Evolutionary conservation across 2,888 invertebrate species (phyloP), one percentile per base, ranked within the genome.

Genomic region (Ellobium chinense): DNA sequence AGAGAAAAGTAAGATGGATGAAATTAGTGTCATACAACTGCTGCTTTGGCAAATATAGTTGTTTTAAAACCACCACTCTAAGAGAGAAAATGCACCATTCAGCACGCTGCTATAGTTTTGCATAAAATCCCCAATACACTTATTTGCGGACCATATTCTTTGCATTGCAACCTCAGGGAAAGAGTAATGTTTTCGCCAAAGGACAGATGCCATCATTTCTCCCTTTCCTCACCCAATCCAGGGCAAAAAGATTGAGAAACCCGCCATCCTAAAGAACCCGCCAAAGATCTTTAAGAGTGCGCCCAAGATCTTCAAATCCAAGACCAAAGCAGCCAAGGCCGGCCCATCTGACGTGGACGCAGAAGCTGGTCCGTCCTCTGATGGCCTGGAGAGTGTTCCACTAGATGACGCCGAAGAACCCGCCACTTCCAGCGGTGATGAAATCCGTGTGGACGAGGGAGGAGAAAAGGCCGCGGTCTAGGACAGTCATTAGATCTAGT

Each of bases 211-310:
- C n/a, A n/a, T n/a, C n/a, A n/a, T n/a, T n/a, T n/a, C n/a, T n/a
- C n/a, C n/a, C n/a, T n/a, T n/a, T n/a, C n/a, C n/a, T n/a, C n/a
- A n/a, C n/a, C n/a, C n/a, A n/a, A n/a, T n/a, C n/a, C 73, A 83
- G 83, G 83, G 83, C 72, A 83, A 83, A 68, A 80, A 80, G 76
- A 76, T 83, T 60, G 81, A 83, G 69, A 78, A 39, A 63, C 82
- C 82, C 46, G n/a, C 7, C 4, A 58, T 58, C n/a, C 58, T 58
- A 5, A 58, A 58, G 24, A 14, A 58, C 24, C 58, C 58, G 24
- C 72, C 72, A 3, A 81, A 81, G 66, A 69, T 83, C 54, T 72
- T 83, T 69, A 81, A 78, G 68, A 75, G 72, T 54, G 56, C 66
- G 34, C 73, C 79, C 46, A 83, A 83, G 70, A 81, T 83, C 75